Base-by-base conservation (phyloP, 2,113 vertebrate species). In the Dascyllus trimaculatus region DNA sequence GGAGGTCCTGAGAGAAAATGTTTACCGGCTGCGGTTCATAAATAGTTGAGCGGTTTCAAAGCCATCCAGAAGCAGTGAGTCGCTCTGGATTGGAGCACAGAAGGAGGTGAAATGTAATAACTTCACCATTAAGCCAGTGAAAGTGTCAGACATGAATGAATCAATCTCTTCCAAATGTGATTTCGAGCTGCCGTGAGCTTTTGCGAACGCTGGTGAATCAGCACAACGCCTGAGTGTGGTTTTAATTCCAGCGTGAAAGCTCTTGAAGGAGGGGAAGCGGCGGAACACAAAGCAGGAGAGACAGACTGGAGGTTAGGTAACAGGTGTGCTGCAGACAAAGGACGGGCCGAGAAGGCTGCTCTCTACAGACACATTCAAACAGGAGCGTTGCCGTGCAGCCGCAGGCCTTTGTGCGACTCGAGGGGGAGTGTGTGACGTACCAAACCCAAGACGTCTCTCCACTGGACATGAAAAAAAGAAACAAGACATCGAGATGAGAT, bases 361-460 rank as follows among this genome's bases (percentile, higher is more conserved):
- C 59, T 24, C 59, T 5, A 1, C 56, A 81, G 62, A 84, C 54
- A 38, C 29, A 11, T 22, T 59, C 19, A 61, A 72, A 71, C 11
- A 54, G 59, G 75, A 69, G 65, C 60, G 71, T 26, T 65, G 62
- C 45, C 51, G 59, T 40, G 60, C 67, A 76, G 72, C 18, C 56
- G 25, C 63, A 70, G 22, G 53, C 71, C 52, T 85, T 72, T 83
- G 64, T 75, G 78, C 45, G 52, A 71, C 51, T 71, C 5, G 4
- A 48, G 52, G 25, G 38, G 43, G 64, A 9, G 3, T 73, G 22
- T 71, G 4, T 92, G 94, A 98, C 98, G 92, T 99, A 99, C 98
- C 98, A 98, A 97, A 93, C 97, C 98, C 94, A 99, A 95, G 92
- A 96, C 91, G 92, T 98, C 97, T 95, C 97, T 97, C 95, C 97